A percentile compares a stretch with the other conserved stretches of the same genome.
Conservation (phyloP, 2,113 vertebrate genomes). For the Seriola quinqueradiata region DNA sequence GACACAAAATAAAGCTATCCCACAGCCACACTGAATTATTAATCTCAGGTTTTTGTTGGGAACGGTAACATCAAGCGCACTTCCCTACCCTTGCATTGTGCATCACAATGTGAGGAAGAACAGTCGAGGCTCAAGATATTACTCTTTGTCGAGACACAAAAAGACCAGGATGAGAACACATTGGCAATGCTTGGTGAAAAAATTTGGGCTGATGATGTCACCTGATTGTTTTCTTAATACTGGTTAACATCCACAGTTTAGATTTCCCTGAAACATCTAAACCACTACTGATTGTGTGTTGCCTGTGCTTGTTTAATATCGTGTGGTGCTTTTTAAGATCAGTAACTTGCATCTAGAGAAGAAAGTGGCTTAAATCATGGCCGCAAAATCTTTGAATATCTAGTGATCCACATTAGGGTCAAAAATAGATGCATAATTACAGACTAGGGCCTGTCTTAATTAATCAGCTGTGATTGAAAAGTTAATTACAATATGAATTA, state of each 20-base stretch:
- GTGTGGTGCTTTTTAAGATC: slow-evolving; percentile 36
- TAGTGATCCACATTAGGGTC: slow-evolving; percentile 73
- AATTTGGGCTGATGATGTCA: background rate
- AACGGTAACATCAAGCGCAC: slow-evolving; percentile 70
- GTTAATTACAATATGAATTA: slow-evolving; percentile 90
- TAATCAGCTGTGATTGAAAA: slow-evolving; percentile 89
- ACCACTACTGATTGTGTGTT: background rate
- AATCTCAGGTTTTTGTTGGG: slow-evolving; percentile 74
- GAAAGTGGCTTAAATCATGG: slow-evolving; percentile 34
- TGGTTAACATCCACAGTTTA: background rate
- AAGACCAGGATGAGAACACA: background rate
- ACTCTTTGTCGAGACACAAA: slow-evolving; percentile 13
- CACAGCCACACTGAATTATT: slow-evolving; percentile 78
- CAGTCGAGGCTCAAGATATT: slow-evolving; percentile 25
- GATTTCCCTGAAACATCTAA: background rate
- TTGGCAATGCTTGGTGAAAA: background rate
- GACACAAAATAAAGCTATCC: slow-evolving; percentile 80
- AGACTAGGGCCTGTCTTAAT: slow-evolving; percentile 84
- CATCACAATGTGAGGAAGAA: slow-evolving; percentile 63
- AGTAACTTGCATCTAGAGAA: slow-evolving; percentile 6
- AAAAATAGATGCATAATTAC: slow-evolving; percentile 88
- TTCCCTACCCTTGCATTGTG: slow-evolving; percentile 49
- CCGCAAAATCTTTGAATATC: slow-evolving; percentile 70
- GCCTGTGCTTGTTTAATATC: background rate
- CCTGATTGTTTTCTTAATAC: slow-evolving; percentile 5